Conservation (phyloP, 2,797 vertebrate species). For the Enteromius unitaeniatus region DNA sequence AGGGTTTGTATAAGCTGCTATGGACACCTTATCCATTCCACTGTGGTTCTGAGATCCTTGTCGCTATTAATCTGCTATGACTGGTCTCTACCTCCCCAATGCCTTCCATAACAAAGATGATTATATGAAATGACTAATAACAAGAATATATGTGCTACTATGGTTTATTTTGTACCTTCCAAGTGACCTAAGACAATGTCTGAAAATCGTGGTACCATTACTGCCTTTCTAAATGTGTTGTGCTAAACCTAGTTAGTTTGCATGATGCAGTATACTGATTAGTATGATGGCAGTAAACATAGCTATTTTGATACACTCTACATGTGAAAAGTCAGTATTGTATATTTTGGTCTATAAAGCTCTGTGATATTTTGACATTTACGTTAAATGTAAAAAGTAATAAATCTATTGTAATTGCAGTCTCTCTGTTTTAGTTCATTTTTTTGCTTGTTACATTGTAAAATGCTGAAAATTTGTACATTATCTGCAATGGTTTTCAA, state of each 20-base stretch:
- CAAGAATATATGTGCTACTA: not conserved
- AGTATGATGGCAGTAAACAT: not conserved
- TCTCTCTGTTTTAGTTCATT: not conserved
- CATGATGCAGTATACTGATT: conserved; percentile 45
- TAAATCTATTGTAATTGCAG: conserved; percentile 27
- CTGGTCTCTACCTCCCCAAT: conserved; percentile 44
- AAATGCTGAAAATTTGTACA: not conserved
- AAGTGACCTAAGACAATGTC: conserved; percentile 36
- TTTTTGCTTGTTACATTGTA: not conserved
- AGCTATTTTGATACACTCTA: conserved; percentile 6
- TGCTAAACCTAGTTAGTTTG: conserved; percentile 47
- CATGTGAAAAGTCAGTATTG: conserved; percentile 38
- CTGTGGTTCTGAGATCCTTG: conserved; percentile 35
- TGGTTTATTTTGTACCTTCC: conserved; percentile 21
- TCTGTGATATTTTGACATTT: conserved; percentile 34
- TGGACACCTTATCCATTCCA: conserved; percentile 24
- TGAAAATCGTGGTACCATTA: conserved; percentile 43
- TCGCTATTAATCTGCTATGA: not conserved
- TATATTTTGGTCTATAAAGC: conserved; percentile 34
- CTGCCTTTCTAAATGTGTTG: conserved; percentile 52
- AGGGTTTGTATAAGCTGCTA: conserved; percentile 38
- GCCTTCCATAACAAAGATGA: conserved; percentile 15
- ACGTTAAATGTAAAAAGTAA: conserved; percentile 8
- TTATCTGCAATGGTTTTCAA: not conserved
- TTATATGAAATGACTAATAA: conserved; percentile 29